Evolutionary conservation across 2,888 invertebrate genomes (phyloP).

Genomic region (Drosophila recens): DNA sequence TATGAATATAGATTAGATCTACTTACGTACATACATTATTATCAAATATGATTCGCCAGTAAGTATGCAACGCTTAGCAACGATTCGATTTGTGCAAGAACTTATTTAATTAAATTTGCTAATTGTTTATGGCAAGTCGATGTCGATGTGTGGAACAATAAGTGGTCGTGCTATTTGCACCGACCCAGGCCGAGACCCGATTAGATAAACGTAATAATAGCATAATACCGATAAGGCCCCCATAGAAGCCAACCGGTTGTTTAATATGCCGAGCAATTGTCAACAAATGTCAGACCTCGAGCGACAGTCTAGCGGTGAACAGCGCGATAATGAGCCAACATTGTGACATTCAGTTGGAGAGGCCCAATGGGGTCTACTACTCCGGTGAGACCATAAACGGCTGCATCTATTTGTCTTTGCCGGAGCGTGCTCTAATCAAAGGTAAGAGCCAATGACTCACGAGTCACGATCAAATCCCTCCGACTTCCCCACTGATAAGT

Average conservation of each 20-base stretch:
- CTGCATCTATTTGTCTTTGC: conserved; percentile 51
- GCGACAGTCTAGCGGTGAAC: conserved; percentile 35
- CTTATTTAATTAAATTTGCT: conserved; percentile 50
- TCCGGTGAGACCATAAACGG: conserved; percentile 78
- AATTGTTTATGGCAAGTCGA: conserved; percentile 47
- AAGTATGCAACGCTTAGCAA: conserved; percentile 28
- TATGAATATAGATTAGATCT: neutral
- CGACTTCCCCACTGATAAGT: conserved; percentile 8
- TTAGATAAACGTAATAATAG: conserved; percentile 65
- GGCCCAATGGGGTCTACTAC: conserved; percentile 59
- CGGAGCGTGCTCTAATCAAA: conserved; percentile 73
- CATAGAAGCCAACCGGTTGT: conserved; percentile 4
- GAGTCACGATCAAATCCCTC: conserved; percentile 52
- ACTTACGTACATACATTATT: neutral
- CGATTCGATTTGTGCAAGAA: neutral
- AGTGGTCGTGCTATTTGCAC: conserved; percentile 33
- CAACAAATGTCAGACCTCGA: conserved; percentile 52
- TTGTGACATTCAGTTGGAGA: conserved; percentile 71
- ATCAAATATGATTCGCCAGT: conserved; percentile 18
- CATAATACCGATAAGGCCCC: conserved; percentile 53
- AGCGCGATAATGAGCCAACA: conserved; percentile 53
- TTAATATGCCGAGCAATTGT: conserved; percentile 55
- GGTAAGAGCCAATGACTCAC: conserved; percentile 70
- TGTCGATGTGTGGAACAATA: conserved; percentile 8
- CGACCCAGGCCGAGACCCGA: conserved; percentile 26